These are phyloP conservation scores for Arctia plantaginis DNA, from an alignment of 2,888 invertebrate genomes.

Conservation along the genomic window DNA sequence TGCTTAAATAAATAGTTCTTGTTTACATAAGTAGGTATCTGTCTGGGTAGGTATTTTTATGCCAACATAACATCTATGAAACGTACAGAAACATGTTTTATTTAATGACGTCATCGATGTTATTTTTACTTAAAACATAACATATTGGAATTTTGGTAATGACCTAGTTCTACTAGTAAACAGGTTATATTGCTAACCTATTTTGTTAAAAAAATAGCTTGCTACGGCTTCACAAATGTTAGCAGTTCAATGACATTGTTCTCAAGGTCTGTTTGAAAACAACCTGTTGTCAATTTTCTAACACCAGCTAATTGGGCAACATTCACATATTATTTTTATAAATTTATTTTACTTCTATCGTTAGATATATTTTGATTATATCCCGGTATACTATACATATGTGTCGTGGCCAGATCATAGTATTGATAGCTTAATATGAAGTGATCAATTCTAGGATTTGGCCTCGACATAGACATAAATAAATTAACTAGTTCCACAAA, in stretches of 20 bases:
- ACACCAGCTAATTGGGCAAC: neutral
- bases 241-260: conserved; percentile 18
- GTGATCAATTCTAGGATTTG: too few relatives aligned
- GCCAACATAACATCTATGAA: neutral
- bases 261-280: conserved; percentile 28
- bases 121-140: neutral
- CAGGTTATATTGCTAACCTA: neutral
- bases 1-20: neutral
- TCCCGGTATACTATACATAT: too few relatives aligned
- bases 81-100: neutral
- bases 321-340: neutral
- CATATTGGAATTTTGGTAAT: neutral
- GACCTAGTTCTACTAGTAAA: neutral
- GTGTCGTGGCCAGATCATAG: too few relatives aligned
- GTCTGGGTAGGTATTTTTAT: neutral
- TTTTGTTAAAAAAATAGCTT: neutral
- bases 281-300: conserved; percentile 22
- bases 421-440: too few relatives aligned
- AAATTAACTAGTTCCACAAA: too few relatives aligned
- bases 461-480: too few relatives aligned
- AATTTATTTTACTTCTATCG: conserved; percentile 37
- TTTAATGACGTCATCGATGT: neutral
- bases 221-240: neutral
- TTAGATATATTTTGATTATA: neutral
- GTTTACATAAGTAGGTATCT: neutral